Base-by-base conservation (phyloP, 2,113 vertebrate genomes). In the Plectropomus leopardus region DNA sequence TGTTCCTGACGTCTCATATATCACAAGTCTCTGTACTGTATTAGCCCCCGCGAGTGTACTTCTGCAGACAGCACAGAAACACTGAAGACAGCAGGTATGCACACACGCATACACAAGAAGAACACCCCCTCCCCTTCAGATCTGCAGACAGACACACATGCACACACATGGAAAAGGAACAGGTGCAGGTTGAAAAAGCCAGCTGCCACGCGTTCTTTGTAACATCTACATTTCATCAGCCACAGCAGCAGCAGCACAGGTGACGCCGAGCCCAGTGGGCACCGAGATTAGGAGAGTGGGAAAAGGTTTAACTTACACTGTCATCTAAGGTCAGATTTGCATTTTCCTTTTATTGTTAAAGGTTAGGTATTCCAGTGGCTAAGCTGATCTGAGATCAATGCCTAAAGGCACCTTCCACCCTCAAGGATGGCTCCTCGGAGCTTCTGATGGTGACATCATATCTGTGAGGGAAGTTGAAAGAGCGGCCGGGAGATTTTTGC, bases 261-360 rank as follows among this genome's bases (percentile, higher is more conserved):
- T 88, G 85, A 90, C 11, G 69, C 73, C 3, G 42, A 80, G 84
- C 88, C 76, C 90, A 86, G 88, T 80, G 82, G 87, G 91, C 42
- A 24, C 54, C 30, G 16, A 84, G 90, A 93, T 94, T 92, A 90
- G 77, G 63, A 72, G 86, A 79, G 67, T 45, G 83, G 71, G 79
- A 88, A 79, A 76, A 86, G 88, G 57, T 91, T 89, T 91, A 89
- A 89, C 90, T 84, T 85, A 74, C 58, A 80, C 89, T 86, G 85
- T 88, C 83, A 92, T 90, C 90, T 88, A 88, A 92, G 92, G 92
- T 94, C 91, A 92, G 86, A 93, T 93, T 92, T 91, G 89, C 92
- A 93, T 93, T 92, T 92, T 79, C 72, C 82, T 88, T 94, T 92
- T 76, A 85, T 88, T 89, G 88, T 88, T 88, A 94, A 94, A 94